Evolutionary conservation across 1,140 invertebrate genomes (phyloP), one percentile per base, ranked within the genome.

Genomic region (Pogonomyrmex californicus): DNA sequence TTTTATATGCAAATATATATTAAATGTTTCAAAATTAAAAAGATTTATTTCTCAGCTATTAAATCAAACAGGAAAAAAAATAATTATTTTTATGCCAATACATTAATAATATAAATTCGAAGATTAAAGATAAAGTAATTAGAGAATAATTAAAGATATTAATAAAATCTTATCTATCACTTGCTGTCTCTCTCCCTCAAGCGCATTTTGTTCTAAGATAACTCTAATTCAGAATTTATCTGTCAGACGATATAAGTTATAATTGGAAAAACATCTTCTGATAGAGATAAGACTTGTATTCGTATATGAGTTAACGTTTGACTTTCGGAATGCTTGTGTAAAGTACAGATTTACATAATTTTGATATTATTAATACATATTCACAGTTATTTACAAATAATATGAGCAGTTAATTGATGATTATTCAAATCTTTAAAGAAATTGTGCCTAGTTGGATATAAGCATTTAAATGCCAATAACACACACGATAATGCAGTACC

Each of bases 381-480:
- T 49, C 47, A 76, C 38, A 23, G 60, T 76, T 71, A 79, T 23
- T 47, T 85, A 85, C 75, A 89, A 85, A 75, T 65, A 83, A 88
- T 71, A 77, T 56, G 23, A 68, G 63, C 65, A 58, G 49, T 4
- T 78, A 86, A 86, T 88, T 73, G 77, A 58, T 75, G 82, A 65
- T 30, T 60, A 88, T 79, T 54, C 81, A 88, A 60, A 88, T 89
- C 68, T 51, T 89, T 88, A 77, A 60, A 76, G 36, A 65, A 65
- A 14, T 47, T 76, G 79, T 86, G 73, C 71, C 86, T 79, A 51
- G 68, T 78, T 77, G 62, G 7, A 38, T 86, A 33, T 68, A 49
- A 62, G 63, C 56, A 49, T 38, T 68, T 79, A 79, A 38, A 30
- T 62, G 65, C 66, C 23, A 23, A 23, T 23, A 23, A 49, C 51